Conservation (phyloP, 2,888 invertebrate species). For the Trichogramma dendrolimi region DNA sequence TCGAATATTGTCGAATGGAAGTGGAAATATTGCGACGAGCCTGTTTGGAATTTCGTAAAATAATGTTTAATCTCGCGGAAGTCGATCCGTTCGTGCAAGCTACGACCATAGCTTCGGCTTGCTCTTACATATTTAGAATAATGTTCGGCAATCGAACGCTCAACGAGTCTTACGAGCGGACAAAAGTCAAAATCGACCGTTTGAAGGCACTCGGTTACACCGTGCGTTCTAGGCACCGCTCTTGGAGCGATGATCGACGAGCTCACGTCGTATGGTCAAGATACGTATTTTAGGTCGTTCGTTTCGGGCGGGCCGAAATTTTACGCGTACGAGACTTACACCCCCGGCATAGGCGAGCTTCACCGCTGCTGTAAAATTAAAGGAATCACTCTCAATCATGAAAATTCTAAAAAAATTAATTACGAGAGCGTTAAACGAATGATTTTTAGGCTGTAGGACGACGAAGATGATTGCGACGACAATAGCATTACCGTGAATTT, state of each 20-base stretch:
- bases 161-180: neutral
- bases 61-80: no score
- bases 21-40: neutral
- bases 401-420: conserved; percentile 1
- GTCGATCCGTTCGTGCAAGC: neutral
- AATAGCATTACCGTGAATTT: no score
- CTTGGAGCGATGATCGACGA: no score
- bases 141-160: neutral
- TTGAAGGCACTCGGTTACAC: no score
- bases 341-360: neutral
- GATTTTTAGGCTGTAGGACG: no score
- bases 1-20: neutral
- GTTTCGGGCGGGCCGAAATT: neutral
- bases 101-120: neutral
- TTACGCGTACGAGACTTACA: neutral
- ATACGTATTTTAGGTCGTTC: no score
- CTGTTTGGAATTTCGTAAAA: no score
- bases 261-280: no score
- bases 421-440: neutral
- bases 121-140: neutral
- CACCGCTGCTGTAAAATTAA: neutral
- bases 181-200: neutral
- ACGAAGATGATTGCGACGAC: no score
- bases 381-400: neutral
- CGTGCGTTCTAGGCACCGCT: neutral